Base-by-base conservation (phyloP, 2,797 vertebrate genomes). In the Chelonia mydas region DNA sequence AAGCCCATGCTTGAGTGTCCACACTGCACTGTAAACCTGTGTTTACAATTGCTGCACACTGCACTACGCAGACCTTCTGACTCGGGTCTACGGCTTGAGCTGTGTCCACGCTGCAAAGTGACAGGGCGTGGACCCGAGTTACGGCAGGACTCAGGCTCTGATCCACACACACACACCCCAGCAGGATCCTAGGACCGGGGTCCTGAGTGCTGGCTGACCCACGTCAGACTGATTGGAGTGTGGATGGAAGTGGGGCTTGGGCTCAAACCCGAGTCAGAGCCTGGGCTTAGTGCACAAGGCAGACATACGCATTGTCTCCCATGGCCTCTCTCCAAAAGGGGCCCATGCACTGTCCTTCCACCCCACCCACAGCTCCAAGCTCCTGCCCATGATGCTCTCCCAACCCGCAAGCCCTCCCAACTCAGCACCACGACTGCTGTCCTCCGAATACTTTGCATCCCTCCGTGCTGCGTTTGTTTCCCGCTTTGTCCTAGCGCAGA, bases 401-500 rank as follows among this genome's bases (percentile, higher is more conserved):
- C 72, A 45, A 13, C 4, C 27, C 72, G 17, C n/a, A 19, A 68
- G 5, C 41, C 23, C 41, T 45, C 21, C 72, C 5, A 9, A n/a
- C 33, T 45, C 41, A 45, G 72, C 10, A 41, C 41, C 25, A 47
- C 3, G 27, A 25, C 23, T 49, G 45, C 74, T 4, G 5, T 7
- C 27, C 45, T 28, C 45, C 27, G 8, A 49, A 27, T 15, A 77
- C 74, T 77, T 77, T 2, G 12, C 7, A 6, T 28, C 74, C 74
- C 45, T 13, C 15, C 3, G 45, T 7, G 74, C 45, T 47, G 41
- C 3, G 15, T 77, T 31, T 28, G 7, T 77, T 31, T 47, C 74
- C 74, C 3, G 0, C 41, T 47, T 45, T 3, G 4, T 16, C 19
- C 37, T 23, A 23, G 37, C 9, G 10, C n/a, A 41, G 19, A 5